Evolutionary conservation across 2,113 vertebrate species (phyloP), one percentile per base, ranked within the genome.

Genomic region (Trogon surrucura): DNA sequence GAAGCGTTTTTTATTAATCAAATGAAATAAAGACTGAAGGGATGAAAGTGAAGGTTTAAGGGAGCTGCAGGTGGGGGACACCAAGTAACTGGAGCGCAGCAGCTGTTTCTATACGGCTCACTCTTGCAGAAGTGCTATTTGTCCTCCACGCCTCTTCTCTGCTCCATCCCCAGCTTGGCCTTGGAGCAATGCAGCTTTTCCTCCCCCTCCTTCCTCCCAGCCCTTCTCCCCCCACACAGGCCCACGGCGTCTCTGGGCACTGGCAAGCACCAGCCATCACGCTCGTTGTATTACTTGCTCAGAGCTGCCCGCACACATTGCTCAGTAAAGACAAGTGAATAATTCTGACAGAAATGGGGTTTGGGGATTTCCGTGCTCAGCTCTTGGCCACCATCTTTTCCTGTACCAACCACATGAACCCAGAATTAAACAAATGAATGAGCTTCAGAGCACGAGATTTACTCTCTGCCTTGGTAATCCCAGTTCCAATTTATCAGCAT

Each of bases 401-500:
- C 50, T 57, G 53, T 47, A 34, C 73, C 73, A 80, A 34, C 58
- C 51, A 74, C 48, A 60, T 1, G 0, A 94, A 75, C 48, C 10
- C 73, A 78, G 60, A 77, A 66, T 11, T 65, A 38, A 81, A 45
- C 20, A 88, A 70, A 90, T 4, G 10, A 80, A 86, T 20, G 54
- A 65, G n/a, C 36, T 65, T 70, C 61, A 86, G 94, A 95, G 66
- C 7, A 0, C 57, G 50, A 73, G 70, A 87, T 87, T 72, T 26
- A 34, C 50, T 85, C 47, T 16, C 56, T 89, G 85, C 77, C 30
- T 89, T 58, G 54, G 80, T 80, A 94, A 97, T 87, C 79, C 74
- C 79, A 23, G n/a, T 83, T 95, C 67, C 74, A 96, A 89, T 85
- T 80, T 71, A 74, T 25, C 12, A 3, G 71, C 56, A 32, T 27